Base-by-base conservation (phyloP, 2,113 vertebrate genomes). In the Vidua chalybeata region DNA sequence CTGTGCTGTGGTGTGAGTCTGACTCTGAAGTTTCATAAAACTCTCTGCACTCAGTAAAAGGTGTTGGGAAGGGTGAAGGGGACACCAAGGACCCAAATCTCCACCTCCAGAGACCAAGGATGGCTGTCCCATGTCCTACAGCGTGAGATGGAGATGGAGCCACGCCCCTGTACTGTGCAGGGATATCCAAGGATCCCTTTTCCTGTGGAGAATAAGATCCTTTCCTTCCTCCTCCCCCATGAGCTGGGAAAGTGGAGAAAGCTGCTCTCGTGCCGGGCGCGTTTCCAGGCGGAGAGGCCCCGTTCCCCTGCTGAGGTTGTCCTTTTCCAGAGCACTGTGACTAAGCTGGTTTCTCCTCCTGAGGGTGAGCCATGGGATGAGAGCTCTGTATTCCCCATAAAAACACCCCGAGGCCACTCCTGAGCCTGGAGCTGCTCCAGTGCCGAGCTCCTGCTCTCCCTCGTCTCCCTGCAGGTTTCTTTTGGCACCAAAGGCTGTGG, bases 331-430 rank as follows among this genome's bases (percentile, higher is more conserved):
- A 84, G 73, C 17, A 0, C 49, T 3, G 17, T 35, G 90, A 54
- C 87, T 84, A 13, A 81, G 88, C 93, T 91, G 94, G 10, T 78
- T 89, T 89, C 93, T 93, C 37, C 68, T 94, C 84, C 81, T 41
- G 23, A 54, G 2, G 22, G 41, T 33, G 85, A 95, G 54, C 59
- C 0, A 0, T 0, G 6, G 86, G 21, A 93, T 56, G 71, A 35
- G 55, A 11, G 21, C 80, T 80, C 76, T 35, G 52, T 2, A 0
- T 46, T 41, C 37, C 66, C 75, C 2, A 1, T 37, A 43, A 80
- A 86, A 90, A 68, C 63, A 55, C 54, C 66, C 85, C 0, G 3
- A 58, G 88, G 91, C 81, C 1, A 4, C 51, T 87, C 54, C 30
- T 64, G 89, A 49, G 67, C 2, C 0, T 37, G 4, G 13, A 80